Conservation (phyloP, 1,140 invertebrate species). For the Apis dorsata region DNA sequence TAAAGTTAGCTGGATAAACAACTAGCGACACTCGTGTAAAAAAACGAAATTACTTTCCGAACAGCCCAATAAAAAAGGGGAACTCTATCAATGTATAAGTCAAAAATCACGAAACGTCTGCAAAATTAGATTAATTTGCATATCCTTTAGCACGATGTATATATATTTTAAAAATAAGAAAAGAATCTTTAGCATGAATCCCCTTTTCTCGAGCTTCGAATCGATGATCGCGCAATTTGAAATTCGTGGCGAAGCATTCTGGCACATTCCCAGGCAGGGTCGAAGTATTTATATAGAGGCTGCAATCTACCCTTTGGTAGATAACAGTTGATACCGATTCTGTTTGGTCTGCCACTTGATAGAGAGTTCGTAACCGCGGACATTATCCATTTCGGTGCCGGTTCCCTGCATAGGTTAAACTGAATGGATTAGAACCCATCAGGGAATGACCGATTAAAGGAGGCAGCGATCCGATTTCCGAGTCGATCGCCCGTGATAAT, state of each 20-base stretch:
- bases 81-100: no score
- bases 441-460: constrained; percentile 12
- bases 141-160: no score
- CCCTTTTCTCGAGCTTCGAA: no score
- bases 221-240: background rate
- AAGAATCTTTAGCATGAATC: no score
- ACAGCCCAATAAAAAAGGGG: no score
- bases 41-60: no score
- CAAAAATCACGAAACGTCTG: no score
- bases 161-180: no score
- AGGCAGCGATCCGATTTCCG: constrained; percentile 7
- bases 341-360: constrained; percentile 57
- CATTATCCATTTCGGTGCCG: constrained; percentile 35
- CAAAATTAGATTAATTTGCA: no score
- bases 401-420: constrained; percentile 39
- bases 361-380: constrained; percentile 53
- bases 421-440: constrained; percentile 43
- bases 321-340: constrained; percentile 59
- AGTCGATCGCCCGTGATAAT: constrained; percentile 1
- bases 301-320: constrained; percentile 37
- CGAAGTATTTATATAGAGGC: constrained; percentile 19
- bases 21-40: no score
- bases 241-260: background rate
- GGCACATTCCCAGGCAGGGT: background rate
- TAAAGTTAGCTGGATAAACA: no score